Conservation (phyloP, 2,113 vertebrate species). For the Seriola quinqueradiata region DNA sequence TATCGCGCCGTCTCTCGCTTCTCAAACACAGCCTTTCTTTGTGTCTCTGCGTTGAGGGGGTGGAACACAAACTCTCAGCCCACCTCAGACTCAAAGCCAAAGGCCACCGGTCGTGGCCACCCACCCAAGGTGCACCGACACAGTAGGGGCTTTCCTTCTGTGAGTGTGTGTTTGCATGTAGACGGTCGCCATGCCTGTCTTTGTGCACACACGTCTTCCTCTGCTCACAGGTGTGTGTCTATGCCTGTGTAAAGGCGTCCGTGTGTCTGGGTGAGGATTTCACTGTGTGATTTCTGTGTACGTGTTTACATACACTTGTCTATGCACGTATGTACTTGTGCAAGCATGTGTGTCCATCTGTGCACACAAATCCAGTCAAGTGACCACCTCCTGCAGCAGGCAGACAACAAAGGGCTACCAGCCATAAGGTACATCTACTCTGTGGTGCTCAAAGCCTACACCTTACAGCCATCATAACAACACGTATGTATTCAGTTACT, state of each 20-base stretch:
- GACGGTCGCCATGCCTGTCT: conserved; percentile 2
- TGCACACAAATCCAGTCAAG: conserved; percentile 13
- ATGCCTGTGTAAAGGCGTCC: conserved; percentile 15
- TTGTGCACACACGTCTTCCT: conserved; percentile 8
- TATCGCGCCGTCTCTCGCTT: conserved; percentile 29
- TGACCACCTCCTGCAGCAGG: conserved; percentile 8
- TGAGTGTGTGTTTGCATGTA: neutral
- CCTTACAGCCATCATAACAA: neutral
- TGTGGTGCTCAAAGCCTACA: neutral
- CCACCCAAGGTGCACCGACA: conserved; percentile 41
- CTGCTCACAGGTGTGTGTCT: conserved; percentile 39
- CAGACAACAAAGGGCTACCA: neutral
- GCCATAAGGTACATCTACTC: neutral
- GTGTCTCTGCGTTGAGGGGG: conserved; percentile 57
- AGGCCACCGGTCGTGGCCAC: conserved; percentile 61
- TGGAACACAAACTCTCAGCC: conserved; percentile 74
- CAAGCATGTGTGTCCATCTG: conserved; percentile 13
- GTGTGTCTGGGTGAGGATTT: conserved; percentile 35
- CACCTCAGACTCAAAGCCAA: conserved; percentile 70
- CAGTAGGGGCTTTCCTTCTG: conserved; percentile 55
- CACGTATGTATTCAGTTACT: conserved; percentile 4
- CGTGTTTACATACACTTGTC: conserved; percentile 28
- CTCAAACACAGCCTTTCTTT: conserved; percentile 68
- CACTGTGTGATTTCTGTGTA: conserved; percentile 11
- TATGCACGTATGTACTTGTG: neutral